Evolutionary conservation across 2,113 vertebrate species (phyloP).

Genomic region (Nyctibius bracteatus): DNA sequence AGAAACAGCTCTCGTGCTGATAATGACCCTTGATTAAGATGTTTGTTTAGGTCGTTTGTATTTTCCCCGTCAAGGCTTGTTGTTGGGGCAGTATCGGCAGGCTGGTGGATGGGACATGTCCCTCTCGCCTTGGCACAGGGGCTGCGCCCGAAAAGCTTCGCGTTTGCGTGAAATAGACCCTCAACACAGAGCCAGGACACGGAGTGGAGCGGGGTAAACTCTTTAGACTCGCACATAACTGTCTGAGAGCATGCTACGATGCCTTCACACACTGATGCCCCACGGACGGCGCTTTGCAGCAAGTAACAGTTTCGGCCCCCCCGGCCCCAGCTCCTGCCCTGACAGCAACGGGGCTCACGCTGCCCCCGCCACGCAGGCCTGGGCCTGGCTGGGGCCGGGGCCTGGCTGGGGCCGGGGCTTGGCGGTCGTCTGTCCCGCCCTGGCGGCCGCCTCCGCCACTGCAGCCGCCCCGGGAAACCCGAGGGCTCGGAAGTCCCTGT

Average conservation of each 20-base stretch:
- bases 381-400: background rate
- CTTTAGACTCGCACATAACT: rapidly evolving
- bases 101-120: rapidly evolving
- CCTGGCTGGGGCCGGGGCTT: background rate
- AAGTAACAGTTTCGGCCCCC: rapidly evolving
- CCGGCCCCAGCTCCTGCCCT: background rate
- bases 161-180: rapidly evolving
- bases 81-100: rapidly evolving
- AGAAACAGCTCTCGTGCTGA: background rate
- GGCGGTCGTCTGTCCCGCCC: slow-evolving; percentile 19
- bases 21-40: background rate
- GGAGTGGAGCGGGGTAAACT: rapidly evolving
- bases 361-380: background rate
- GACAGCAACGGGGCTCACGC: background rate
- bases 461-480: background rate
- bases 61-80: background rate
- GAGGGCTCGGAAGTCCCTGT: background rate
- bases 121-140: rapidly evolving
- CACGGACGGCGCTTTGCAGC: background rate
- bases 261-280: too few species aligned
- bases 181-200: rapidly evolving
- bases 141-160: rapidly evolving
- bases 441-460: background rate
- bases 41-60: background rate
- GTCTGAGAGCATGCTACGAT: too few species aligned